These are phyloP conservation scores for Parasteatoda lunata DNA, from an alignment of 2,888 invertebrate species.

Conservation along the genomic window DNA sequence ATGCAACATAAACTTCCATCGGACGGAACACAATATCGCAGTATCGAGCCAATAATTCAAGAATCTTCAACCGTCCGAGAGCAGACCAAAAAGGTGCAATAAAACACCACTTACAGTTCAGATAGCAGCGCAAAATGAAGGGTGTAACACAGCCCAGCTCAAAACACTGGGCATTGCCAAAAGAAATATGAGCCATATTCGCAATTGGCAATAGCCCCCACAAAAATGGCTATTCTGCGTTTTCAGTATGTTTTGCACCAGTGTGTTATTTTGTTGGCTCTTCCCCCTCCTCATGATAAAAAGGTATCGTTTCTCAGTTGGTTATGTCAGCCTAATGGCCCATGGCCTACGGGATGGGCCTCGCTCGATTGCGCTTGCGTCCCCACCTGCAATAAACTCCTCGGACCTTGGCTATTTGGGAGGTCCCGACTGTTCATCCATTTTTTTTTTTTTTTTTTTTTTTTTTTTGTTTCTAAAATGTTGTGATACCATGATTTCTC, in stretches of 20 bases:
- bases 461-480: no score
- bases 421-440: slow-evolving; percentile 29
- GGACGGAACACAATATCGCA: slow-evolving; percentile 30
- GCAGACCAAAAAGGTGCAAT: slow-evolving; percentile 1
- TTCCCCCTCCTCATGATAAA: slow-evolving; percentile 13
- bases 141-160: slow-evolving; percentile 44
- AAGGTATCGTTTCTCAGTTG: slow-evolving; percentile 35
- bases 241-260: slow-evolving; percentile 53
- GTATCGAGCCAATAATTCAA: slow-evolving; percentile 36
- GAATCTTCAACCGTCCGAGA: slow-evolving; percentile 23
- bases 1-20: slow-evolving; percentile 41
- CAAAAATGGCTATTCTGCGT: slow-evolving; percentile 43
- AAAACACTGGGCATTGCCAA: slow-evolving; percentile 44
- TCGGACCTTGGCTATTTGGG: slow-evolving; percentile 36
- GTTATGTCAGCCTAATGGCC: slow-evolving; percentile 45
- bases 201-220: slow-evolving; percentile 42
- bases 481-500: no score
- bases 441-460: background rate
- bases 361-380: slow-evolving; percentile 53
- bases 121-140: slow-evolving; percentile 32
- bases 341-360: slow-evolving; percentile 47
- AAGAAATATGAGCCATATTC: slow-evolving; percentile 56
- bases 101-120: background rate
- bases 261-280: slow-evolving; percentile 49
- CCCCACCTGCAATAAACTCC: slow-evolving; percentile 57